These are phyloP conservation scores for Trachymyrmex cornetzi DNA, from an alignment of 1,140 invertebrate species.

Conservation along the genomic window DNA sequence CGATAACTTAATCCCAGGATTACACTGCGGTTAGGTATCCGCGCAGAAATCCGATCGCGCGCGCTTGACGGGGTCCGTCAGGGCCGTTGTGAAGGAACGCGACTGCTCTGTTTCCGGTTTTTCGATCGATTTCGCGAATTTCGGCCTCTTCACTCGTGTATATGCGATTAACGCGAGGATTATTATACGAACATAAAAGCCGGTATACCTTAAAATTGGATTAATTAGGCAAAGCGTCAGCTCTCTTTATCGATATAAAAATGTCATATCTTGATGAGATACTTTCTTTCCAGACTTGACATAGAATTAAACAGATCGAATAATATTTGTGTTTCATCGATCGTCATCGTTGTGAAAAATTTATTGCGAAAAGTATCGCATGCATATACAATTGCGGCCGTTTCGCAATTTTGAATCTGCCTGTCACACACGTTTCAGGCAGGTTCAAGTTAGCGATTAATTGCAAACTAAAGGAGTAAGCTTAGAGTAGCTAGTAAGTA, in stretches of 20 bases:
- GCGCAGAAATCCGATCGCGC: constrained; percentile 79
- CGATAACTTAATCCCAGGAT: constrained; percentile 85
- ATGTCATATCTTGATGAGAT: neutral
- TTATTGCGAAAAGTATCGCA: neutral
- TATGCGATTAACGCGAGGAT: constrained; percentile 32
- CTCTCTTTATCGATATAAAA: no score
- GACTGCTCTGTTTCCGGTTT: constrained; percentile 67
- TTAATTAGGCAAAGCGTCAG: neutral
- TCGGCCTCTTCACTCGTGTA: neutral
- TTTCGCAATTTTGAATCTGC: constrained; percentile 34
- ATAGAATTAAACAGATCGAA: neutral
- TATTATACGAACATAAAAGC: neutral
- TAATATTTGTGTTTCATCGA: neutral
- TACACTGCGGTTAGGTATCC: constrained; percentile 75
- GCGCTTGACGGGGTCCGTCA: constrained; percentile 34
- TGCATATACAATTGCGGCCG: constrained; percentile 21
- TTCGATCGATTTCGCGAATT: constrained; percentile 19
- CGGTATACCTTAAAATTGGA: neutral
- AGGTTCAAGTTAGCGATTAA: constrained; percentile 71
- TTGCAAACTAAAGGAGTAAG: constrained; percentile 73
- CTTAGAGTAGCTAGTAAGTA: constrained; percentile 84
- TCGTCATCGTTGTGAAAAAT: constrained; percentile 31
- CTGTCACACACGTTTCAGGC: constrained; percentile 48
- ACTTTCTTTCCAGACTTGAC: neutral
- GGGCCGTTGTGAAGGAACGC: constrained; percentile 28